Evolutionary conservation across 1,140 invertebrate species (phyloP), one percentile per base, ranked within the genome.

Genomic region (Drosophila pectinifera): DNA sequence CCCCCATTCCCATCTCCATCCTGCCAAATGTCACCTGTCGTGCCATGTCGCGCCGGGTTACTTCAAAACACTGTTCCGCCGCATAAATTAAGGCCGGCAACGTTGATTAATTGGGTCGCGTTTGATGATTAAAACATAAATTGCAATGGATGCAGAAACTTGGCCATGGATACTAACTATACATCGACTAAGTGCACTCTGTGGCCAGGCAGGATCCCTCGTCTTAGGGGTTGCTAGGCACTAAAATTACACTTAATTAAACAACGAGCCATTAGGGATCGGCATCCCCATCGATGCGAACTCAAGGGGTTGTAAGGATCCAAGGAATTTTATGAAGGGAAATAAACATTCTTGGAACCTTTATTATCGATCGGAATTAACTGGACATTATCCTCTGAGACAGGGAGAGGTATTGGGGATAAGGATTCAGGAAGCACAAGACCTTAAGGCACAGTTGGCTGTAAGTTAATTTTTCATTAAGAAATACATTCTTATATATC

Each of bases 81-180:
- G 84, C 84, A 88, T 88, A 88, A 84, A 89, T 88, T 84, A 84
- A 55, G 56, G 59, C 48, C 59, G 63, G 62, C 64, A 45, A 83
- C 55, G 65, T 83, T 86, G 83, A 86, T 86, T 86, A 88, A 88
- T 88, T 86, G 83, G 79, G 57, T 83, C 72, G 67, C 76, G 58
- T 86, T 86, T 88, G 84, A 86, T 86, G 83, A 86, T 86, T 86
- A 86, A 86, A 86, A 86, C 83, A 86, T 86, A 86, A 86, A 86
- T 86, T 86, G 79, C 83, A 88, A 59, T 76, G 56, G 54, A 81
- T 81, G 78, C 58, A 77, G 36, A 69, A 77, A 72, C 51, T 46
- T 48, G 49, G 42, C 38, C 45, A 57, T 42, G 72, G 56, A 59
- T 45, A 53, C 49, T 36, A n/a, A 53, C 49, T 36, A 36, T 22